Conservation (phyloP, 2,113 vertebrate species). For the Cervus canadensis region DNA sequence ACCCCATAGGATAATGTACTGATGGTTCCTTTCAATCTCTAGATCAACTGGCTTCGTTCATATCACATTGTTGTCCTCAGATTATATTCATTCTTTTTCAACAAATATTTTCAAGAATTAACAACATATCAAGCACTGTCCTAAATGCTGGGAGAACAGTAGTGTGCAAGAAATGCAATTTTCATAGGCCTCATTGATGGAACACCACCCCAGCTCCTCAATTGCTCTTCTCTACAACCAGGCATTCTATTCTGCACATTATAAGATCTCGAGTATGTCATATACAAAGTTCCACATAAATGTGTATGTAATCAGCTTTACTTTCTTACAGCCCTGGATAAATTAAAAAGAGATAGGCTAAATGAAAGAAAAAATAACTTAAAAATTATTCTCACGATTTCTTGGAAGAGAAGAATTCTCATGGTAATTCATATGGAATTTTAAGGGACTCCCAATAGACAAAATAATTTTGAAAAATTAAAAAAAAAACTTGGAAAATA, state of each 20-base stretch:
- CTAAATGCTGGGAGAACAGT: background rate
- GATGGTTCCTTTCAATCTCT: background rate
- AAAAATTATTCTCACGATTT: background rate
- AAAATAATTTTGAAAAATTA: background rate
- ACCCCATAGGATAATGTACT: background rate
- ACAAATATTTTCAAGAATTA: background rate
- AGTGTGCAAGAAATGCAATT: background rate
- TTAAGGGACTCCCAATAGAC: background rate
- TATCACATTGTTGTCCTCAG: background rate
- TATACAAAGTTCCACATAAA: background rate
- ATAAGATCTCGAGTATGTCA: background rate
- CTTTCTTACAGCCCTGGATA: background rate
- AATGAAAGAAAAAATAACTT: background rate
- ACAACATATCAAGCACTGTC: background rate
- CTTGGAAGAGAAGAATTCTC: background rate
- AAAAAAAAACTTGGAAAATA: background rate
- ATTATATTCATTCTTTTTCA: background rate
- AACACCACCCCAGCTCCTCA: background rate
- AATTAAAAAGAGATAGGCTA: background rate
- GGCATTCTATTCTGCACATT: background rate
- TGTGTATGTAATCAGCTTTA: background rate
- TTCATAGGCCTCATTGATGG: background rate
- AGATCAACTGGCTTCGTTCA: background rate
- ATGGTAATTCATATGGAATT: background rate
- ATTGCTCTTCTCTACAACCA: background rate